phyloP scores from a whole-genome alignment of 1,140 invertebrate species.

The Chironomus tepperi region DNA sequence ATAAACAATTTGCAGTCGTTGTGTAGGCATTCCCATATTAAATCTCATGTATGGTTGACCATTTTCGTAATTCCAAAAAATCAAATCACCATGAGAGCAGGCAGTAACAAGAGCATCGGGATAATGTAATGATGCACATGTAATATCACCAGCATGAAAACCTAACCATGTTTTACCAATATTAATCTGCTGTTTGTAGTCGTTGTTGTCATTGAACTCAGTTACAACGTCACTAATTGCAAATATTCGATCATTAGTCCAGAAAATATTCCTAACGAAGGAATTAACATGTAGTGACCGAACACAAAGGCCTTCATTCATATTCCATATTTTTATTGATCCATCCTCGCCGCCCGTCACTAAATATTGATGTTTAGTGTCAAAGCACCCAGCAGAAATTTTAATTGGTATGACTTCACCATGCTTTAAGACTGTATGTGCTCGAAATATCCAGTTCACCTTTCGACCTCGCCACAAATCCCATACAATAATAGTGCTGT shows the following conservation, averaged over 20 bases:
- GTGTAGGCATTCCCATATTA: constrained; percentile 42
- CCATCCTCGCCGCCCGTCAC: constrained; percentile 61
- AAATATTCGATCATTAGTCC: constrained; percentile 43
- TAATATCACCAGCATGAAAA: constrained; percentile 63
- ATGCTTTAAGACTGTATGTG: constrained; percentile 50
- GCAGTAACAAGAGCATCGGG: constrained; percentile 58
- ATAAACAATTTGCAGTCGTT: constrained; percentile 29
- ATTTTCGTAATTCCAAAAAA: constrained; percentile 67
- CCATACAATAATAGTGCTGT: constrained; percentile 66
- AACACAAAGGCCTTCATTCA: constrained; percentile 56
- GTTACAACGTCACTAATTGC: constrained; percentile 30
- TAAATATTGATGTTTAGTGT: constrained; percentile 56
- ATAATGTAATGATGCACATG: constrained; percentile 49
- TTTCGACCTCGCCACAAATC: constrained; percentile 53
- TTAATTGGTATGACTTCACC: constrained; percentile 54
- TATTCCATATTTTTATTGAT: constrained; percentile 66
- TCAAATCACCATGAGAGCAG: constrained; percentile 63
- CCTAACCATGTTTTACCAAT: constrained; percentile 52
- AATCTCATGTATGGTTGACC: constrained; percentile 53
- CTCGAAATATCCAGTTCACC: constrained; percentile 51
- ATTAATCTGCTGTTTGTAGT: constrained; percentile 37
- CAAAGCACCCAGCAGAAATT: constrained; percentile 68
- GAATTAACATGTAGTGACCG: constrained; percentile 47
- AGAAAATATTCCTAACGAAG: constrained; percentile 46
- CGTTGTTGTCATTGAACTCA: constrained; percentile 55